Conservation (phyloP, 2,888 invertebrate genomes). For the Andrena flavipes region DNA sequence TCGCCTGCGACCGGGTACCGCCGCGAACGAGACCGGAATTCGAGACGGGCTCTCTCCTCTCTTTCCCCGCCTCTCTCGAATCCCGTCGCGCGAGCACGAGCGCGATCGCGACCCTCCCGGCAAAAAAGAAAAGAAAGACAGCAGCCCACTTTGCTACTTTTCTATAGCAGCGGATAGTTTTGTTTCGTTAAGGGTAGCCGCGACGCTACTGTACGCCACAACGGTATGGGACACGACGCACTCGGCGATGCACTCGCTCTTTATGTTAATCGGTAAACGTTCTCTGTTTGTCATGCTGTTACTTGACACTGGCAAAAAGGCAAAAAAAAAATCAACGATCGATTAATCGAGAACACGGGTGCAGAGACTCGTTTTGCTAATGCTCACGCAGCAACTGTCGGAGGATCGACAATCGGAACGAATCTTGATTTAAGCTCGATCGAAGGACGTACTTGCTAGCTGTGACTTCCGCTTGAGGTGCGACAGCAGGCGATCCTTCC, state of each 20-base stretch:
- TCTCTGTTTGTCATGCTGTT: slow-evolving; percentile 78
- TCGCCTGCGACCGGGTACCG: slow-evolving; percentile 24
- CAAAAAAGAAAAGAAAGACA: no score
- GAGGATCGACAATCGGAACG: slow-evolving; percentile 35
- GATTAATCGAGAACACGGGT: slow-evolving; percentile 80
- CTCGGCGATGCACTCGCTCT: not conserved
- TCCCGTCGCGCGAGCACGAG: slow-evolving; percentile 5
- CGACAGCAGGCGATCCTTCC: slow-evolving; percentile 91
- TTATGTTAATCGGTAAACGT: slow-evolving; percentile 54
- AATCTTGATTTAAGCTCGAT: slow-evolving; percentile 48
- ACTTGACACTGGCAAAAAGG: slow-evolving; percentile 80
- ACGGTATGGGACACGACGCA: not conserved
- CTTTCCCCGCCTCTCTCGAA: not conserved
- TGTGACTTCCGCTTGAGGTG: slow-evolving; percentile 90
- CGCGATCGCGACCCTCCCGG: not conserved
- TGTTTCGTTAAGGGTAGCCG: not conserved
- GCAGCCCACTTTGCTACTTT: not conserved
- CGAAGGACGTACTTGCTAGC: slow-evolving; percentile 86
- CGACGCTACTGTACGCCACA: not conserved
- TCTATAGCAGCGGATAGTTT: not conserved
- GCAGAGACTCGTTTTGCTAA: slow-evolving; percentile 73
- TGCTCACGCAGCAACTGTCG: slow-evolving; percentile 59
- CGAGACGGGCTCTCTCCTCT: not conserved
- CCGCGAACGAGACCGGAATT: slow-evolving; percentile 27
- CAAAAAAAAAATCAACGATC: slow-evolving; percentile 77